Percentiles rank a stretch among this genome's conserved stretches.
These are phyloP conservation scores for Athrips mouffetella DNA, from an alignment of 2,888 invertebrate genomes.

Conservation along the genomic window DNA sequence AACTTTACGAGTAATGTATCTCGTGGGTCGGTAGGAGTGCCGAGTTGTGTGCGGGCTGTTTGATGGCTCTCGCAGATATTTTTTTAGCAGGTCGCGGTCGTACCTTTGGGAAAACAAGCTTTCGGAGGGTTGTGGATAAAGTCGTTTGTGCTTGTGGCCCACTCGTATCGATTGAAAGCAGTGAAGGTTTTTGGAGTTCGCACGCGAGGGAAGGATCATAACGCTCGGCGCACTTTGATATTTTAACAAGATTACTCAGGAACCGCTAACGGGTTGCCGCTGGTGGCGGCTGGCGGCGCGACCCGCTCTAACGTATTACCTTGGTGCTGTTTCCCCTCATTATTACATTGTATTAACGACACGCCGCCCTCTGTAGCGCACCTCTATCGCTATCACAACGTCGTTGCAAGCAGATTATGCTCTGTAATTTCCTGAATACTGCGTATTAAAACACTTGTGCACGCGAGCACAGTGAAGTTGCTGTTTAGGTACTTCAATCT, in stretches of 20 bases:
- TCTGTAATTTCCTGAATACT: conserved; percentile 3
- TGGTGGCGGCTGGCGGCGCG: conserved; percentile 23
- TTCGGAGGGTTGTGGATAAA: conserved; percentile 54
- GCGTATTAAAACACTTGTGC: neutral
- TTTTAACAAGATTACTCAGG: conserved; percentile 58
- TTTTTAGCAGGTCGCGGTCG: conserved; percentile 40
- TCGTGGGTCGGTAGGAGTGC: conserved; percentile 31
- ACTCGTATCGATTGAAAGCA: conserved; percentile 60
- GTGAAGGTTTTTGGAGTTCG: conserved; percentile 59
- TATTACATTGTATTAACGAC: conserved; percentile 5
- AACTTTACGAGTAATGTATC: conserved; percentile 26
- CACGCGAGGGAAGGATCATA: conserved; percentile 65
- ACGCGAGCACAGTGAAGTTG: neutral
- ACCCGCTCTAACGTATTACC: conserved; percentile 9
- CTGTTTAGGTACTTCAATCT: too few species aligned
- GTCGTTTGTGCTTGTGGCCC: conserved; percentile 56
- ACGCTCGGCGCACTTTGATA: conserved; percentile 58
- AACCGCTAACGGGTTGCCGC: conserved; percentile 43
- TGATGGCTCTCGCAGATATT: conserved; percentile 49
- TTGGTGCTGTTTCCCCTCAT: conserved; percentile 1
- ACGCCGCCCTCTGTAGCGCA: conserved; percentile 1
- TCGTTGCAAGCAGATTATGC: neutral
- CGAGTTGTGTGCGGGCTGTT: conserved; percentile 45
- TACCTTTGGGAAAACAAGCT: conserved; percentile 49
- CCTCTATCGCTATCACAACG: neutral